Evolutionary conservation across 2,888 invertebrate genomes (phyloP), one percentile per base, ranked within the genome.

Genomic region (Cylindroiulus punctatus): DNA sequence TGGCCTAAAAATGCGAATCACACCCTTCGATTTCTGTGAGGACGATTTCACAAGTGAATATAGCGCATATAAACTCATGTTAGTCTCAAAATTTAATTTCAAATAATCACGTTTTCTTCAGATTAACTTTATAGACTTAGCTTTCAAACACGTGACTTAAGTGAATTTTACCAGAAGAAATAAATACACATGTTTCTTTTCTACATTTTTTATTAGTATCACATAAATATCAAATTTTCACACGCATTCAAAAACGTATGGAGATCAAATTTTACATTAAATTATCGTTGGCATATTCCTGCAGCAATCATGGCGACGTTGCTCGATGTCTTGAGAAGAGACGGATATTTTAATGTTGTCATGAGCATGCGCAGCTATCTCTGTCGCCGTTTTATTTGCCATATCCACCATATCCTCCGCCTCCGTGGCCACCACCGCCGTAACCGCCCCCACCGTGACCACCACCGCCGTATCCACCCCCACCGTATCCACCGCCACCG

Each of bases 361-460:
- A 32, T 26, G 32, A 12, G 42, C 19, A 2, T 30, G 10, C 14
- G 26, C 83, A 44, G 19, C 22, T 19, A 3, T 19, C 36, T 82
- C 42, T 82, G n/a, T 36, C 36, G 36, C 2, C 36, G 32, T 40
- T 44, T 84, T 52, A 84, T 10, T 84, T 52, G 22, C 84, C 84
- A 26, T 52, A 47, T 26, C 84, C 84, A 44, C 84, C 84, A 47
- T 84, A 47, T n/a, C 84, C 84, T 14, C 84, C 84, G 52, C 84
- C 84, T 42, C 84, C 84, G 12, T 47, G 52, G 14, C 84, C 84
- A 14, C 84, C 84, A 2, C 84, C 84, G 42, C 83, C 83, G 1
- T 36, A 8, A 40, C 83, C 83, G 36, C 83, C 84, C 22, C 84
- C 84, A 22, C 52, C 42, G 32, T 52, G 7, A 19, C 84, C 84